Evolutionary conservation across 2,113 vertebrate genomes (phyloP).

Genomic region (Maccullochella peelii): DNA sequence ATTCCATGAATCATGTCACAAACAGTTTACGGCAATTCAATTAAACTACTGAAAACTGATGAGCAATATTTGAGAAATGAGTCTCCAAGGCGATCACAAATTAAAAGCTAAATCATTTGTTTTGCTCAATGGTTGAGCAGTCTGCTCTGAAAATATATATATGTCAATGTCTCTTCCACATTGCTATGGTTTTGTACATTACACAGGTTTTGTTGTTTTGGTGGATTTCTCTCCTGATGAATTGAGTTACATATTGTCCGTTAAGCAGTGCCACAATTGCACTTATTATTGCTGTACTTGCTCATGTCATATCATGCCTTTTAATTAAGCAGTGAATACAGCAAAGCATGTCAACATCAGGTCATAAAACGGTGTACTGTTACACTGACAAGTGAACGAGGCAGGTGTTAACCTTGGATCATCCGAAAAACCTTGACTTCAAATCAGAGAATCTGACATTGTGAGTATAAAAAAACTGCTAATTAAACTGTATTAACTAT

Average conservation of each 20-base stretch:
- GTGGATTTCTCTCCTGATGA: neutral
- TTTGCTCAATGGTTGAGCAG: neutral
- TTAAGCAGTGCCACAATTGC: neutral
- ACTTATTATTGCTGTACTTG: too few species aligned
- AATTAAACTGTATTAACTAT: neutral
- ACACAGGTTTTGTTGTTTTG: neutral
- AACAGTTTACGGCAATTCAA: neutral
- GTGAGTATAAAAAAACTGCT: neutral
- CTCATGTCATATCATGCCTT: slow-evolving; percentile 65
- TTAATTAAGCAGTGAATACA: slow-evolving; percentile 57
- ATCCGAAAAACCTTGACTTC: neutral
- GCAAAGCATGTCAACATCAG: slow-evolving; percentile 41
- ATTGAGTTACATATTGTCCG: slow-evolving; percentile 22
- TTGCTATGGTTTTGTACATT: neutral
- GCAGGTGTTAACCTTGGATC: slow-evolving; percentile 41
- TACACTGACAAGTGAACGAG: slow-evolving; percentile 14
- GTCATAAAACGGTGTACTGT: slow-evolving; percentile 34
- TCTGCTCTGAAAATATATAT: neutral
- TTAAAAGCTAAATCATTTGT: too few species aligned
- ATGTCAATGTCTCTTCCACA: too few species aligned
- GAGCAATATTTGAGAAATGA: neutral
- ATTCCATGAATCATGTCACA: neutral
- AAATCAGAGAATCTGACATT: neutral
- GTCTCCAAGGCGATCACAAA: neutral
- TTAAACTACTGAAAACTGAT: neutral